Evolutionary conservation across 2,113 vertebrate species (phyloP), one percentile per base, ranked within the genome.

Genomic region (Petroica traversi): DNA sequence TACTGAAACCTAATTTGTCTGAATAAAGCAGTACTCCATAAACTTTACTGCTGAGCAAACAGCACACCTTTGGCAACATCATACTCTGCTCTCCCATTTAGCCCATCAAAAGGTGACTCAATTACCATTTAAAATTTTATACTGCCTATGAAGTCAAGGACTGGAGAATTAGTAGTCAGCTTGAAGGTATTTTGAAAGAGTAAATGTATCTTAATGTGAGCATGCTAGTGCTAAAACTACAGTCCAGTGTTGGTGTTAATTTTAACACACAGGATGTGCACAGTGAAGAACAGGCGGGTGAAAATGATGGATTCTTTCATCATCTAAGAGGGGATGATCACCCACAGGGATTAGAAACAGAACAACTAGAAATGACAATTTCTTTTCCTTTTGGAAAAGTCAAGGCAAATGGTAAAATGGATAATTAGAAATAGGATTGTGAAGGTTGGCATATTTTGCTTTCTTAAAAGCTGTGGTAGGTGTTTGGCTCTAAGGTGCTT

Each of bases 31-130:
- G 62, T 85, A 79, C 62, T 89, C 85, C 90, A 94, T 95, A 92
- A 96, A 97, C 66, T 89, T 95, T 79, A 94, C 92, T 93, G 96
- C 95, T 95, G 95, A 95, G 92, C 92, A 95, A 95, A 97, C 90
- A 92, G 74, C 81, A 24, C 2, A 1, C 77, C 64, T 48, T 20
- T 89, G 81, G 85, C 81, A 89, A 22, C 88, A 82, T 78, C 93
- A 88, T 45, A 38, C 62, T 76, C 91, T 55, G 85, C 74, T 91
- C 81, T 94, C 48, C 62, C 69, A 85, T 87, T 89, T 85, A 82
- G 74, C 74, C 86, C 78, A 79, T 92, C 90, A 93, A 82, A 92
- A 93, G 88, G 93, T 88, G 78, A 79, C 93, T 97, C 93, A 89
- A 88, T 96, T 97, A 93, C 88, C 74, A 68, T 92, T 92, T 89